Base-by-base conservation (phyloP, 1,140 invertebrate genomes). In the Drosophila chauvacae region DNA sequence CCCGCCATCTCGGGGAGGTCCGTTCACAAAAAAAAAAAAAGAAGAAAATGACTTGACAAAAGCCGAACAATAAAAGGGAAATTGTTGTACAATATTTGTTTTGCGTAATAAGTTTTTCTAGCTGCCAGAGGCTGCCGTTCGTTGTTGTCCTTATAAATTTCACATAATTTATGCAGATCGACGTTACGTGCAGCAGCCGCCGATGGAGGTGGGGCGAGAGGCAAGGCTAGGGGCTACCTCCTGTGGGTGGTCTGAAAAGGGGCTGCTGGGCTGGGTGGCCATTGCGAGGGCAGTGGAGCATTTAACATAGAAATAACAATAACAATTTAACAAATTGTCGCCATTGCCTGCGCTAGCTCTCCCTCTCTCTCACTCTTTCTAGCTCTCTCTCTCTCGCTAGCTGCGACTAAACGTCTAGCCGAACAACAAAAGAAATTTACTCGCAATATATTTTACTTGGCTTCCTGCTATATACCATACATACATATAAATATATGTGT, bases 281-380 rank as follows among this genome's bases (percentile, higher is more conserved):
- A 80, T 88, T 86, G 71, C 74, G 80, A 56, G 84, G 84, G 85
- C 84, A 87, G 84, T 81, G 44, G 65, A 84, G 85, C 84, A 84
- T 90, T 90, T 90, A 90, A 85, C 85, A 90, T 90, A 90, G 85
- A 90, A 90, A 90, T 90, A 90, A 90, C 81, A 90, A 90, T 90
- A 90, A 90, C 85, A 90, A 90, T 90, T 90, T 90, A 90, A 90
- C 81, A 90, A 90, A 90, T 90, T 90, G 85, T 90, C 85, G 85
- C 85, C 85, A 85, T 59, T 76, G 71, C 64, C 60, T 61, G 48
- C 6, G 51, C 45, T 26, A 23, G 7, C 42, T 42, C 41, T 48
- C 53, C 56, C 23, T 66, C 35, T 5, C 58, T 47, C 37, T 42
- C 28, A 26, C 61, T 57, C 37, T 51, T n/a, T 4, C 58, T 23